Conservation (phyloP, 1,140 invertebrate genomes). For the Phenacoccus solenopsis region DNA sequence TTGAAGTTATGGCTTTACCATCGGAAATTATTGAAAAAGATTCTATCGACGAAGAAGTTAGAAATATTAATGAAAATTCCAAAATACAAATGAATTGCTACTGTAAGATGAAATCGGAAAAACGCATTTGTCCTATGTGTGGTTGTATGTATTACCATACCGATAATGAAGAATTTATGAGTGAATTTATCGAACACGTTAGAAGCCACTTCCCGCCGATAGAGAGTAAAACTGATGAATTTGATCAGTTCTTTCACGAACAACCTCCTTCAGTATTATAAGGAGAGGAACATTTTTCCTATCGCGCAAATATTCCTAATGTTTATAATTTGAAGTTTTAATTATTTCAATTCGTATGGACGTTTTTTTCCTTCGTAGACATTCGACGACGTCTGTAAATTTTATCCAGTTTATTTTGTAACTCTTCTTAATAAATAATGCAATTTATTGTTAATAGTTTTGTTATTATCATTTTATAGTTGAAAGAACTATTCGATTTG, state of each 20-base stretch:
- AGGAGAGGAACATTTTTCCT: too few relatives aligned
- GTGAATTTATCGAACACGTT: slow-evolving; percentile 21
- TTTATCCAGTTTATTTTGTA: too few relatives aligned
- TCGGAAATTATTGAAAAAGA: slow-evolving; percentile 2
- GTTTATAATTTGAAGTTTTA: too few relatives aligned
- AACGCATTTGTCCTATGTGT: slow-evolving; percentile 19
- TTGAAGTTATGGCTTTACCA: neutral
- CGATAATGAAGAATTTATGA: slow-evolving; percentile 13
- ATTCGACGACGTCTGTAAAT: too few relatives aligned
- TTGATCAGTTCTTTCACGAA: neutral
- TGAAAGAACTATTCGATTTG: too few relatives aligned
- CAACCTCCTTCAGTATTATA: neutral
- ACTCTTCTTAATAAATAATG: too few relatives aligned
- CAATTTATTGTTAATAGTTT: too few relatives aligned
- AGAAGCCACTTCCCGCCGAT: slow-evolving; percentile 21
- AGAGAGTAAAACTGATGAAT: neutral
- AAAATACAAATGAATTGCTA: slow-evolving; percentile 1
- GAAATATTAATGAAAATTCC: slow-evolving; percentile 10
- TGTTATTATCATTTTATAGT: too few relatives aligned
- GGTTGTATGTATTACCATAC: slow-evolving; percentile 10
- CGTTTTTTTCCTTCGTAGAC: too few relatives aligned
- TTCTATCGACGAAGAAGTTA: neutral
- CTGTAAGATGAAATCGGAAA: neutral
- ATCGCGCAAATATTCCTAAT: too few relatives aligned
- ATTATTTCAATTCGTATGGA: too few relatives aligned